Conservation (phyloP, 2,113 vertebrate species). For the Myodes glareolus region DNA sequence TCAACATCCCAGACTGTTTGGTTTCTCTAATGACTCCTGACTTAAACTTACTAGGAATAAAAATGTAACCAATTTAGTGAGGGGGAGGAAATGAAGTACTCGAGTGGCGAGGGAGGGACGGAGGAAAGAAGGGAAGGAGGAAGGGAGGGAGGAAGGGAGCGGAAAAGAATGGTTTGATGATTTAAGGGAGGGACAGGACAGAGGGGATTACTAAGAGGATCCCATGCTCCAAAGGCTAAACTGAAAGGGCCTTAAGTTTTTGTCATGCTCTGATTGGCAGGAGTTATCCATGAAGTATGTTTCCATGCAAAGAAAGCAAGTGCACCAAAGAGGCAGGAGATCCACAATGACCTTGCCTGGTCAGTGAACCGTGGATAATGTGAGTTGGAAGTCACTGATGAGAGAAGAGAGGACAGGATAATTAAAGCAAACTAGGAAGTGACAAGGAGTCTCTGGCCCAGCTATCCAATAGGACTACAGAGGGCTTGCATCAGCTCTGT, state of each 20-base stretch:
- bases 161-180: no score
- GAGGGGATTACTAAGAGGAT: not conserved
- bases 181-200: not conserved
- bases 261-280: not conserved
- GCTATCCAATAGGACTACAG: not conserved
- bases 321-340: not conserved
- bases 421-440: not conserved
- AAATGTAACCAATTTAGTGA: not conserved
- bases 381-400: fast-evolving
- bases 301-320: not conserved
- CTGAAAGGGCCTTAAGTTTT: not conserved
- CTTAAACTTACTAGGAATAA: not conserved
- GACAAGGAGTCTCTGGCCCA: not conserved
- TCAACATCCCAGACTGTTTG: not conserved
- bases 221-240: not conserved
- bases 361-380: not conserved
- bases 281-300: not conserved
- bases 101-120: not conserved
- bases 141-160: no score
- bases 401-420: not conserved
- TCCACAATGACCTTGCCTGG: not conserved
- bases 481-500: not conserved
- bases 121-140: fast-evolving
- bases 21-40: not conserved
- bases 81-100: not conserved